Conservation (phyloP, 2,888 invertebrate species). For the Choristoneura rosaceana region DNA sequence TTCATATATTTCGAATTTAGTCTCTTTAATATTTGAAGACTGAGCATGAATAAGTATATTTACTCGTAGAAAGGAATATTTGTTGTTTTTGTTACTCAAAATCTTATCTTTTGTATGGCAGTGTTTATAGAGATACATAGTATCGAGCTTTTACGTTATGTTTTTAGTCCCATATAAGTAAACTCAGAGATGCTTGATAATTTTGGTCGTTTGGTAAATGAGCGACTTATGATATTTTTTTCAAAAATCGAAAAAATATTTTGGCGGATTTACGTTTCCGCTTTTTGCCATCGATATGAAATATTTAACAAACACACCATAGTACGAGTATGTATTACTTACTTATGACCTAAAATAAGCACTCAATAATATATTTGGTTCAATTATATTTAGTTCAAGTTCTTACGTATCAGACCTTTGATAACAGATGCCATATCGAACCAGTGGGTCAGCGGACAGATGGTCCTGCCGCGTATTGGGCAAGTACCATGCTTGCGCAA, state of each 20-base stretch:
- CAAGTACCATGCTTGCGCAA: slow-evolving; percentile 53
- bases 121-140: too few relatives aligned
- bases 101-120: too few relatives aligned
- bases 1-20: slow-evolving; percentile 9
- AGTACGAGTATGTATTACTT: too few relatives aligned
- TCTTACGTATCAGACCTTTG: slow-evolving; percentile 17
- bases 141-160: too few relatives aligned
- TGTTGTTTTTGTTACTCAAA: background rate
- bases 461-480: slow-evolving; percentile 53
- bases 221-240: too few relatives aligned
- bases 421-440: slow-evolving; percentile 27
- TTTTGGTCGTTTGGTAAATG: too few relatives aligned
- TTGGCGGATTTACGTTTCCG: too few relatives aligned
- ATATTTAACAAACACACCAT: too few relatives aligned
- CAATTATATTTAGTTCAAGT: slow-evolving; percentile 23
- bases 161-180: too few relatives aligned
- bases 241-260: too few relatives aligned
- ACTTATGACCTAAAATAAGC: background rate
- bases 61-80: background rate
- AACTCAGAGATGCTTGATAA: too few relatives aligned
- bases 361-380: background rate
- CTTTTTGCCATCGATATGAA: too few relatives aligned
- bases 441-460: slow-evolving; percentile 59
- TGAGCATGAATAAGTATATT: background rate
- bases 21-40: slow-evolving; percentile 14